phyloP scores from a whole-genome alignment of 2,113 vertebrate genomes.

The Erinaceus europaeus region DNA sequence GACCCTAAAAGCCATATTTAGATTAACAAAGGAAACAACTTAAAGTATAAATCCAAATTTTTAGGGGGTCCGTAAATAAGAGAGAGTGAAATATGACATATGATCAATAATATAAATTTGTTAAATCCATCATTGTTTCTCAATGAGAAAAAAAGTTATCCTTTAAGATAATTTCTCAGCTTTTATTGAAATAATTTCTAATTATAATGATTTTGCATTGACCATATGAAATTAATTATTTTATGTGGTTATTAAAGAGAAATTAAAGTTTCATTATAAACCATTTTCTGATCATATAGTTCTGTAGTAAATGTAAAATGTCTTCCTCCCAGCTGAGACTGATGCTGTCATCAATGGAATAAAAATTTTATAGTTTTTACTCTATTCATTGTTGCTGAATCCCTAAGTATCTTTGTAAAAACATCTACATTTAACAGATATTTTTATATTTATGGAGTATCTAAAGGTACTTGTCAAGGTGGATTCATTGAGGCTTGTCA shows the following conservation, averaged over 20 bases:
- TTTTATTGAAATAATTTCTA: constrained; percentile 17
- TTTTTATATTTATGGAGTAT: constrained; percentile 34
- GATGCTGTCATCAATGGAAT: background rate
- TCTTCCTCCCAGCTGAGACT: constrained; percentile 30
- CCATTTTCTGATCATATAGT: background rate
- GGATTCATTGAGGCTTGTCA: constrained; percentile 17
- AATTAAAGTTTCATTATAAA: background rate
- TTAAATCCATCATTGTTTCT: constrained; percentile 35
- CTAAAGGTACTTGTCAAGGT: constrained; percentile 40
- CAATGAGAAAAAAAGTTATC: constrained; percentile 2
- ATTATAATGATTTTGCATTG: constrained; percentile 57
- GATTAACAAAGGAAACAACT: constrained; percentile 19
- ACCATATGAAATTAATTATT: constrained; percentile 33
- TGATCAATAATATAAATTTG: constrained; percentile 19
- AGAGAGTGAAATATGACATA: constrained; percentile 36
- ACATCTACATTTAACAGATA: background rate
- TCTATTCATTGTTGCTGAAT: background rate
- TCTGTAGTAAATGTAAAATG: background rate
- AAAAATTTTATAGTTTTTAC: background rate
- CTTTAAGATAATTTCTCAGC: constrained; percentile 46
- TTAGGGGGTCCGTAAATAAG: constrained; percentile 37
- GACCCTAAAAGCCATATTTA: background rate
- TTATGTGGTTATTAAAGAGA: constrained; percentile 33
- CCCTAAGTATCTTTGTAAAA: constrained; percentile 10
- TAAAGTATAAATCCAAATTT: background rate